Percentiles rank a stretch among this genome's conserved stretches.
These are phyloP conservation scores for Aphyosemion australe DNA, from an alignment of 2,113 vertebrate species.

Conservation along the genomic window DNA sequence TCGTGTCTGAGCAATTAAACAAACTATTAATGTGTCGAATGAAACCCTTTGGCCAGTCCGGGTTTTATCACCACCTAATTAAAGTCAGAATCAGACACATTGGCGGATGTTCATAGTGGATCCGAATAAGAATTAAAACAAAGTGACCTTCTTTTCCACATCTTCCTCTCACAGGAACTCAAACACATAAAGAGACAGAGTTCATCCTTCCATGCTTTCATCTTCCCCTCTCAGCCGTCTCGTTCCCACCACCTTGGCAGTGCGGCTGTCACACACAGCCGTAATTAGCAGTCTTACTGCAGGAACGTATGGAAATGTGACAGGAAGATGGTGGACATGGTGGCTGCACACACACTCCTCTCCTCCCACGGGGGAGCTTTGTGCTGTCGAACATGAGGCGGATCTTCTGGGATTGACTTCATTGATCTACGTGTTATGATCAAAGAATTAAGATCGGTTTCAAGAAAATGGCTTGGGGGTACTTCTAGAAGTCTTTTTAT, in stretches of 20 bases:
- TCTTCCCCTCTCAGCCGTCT: constrained; percentile 32
- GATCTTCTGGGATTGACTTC: background rate
- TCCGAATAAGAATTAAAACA: constrained; percentile 18
- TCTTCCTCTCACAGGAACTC: constrained; percentile 16
- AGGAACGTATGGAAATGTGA: constrained; percentile 73
- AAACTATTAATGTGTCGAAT: constrained; percentile 8
- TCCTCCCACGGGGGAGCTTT: constrained; percentile 23
- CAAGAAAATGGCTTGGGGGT: too few species aligned
- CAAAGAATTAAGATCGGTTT: background rate
- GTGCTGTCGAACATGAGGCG: background rate
- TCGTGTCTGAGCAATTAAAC: constrained; percentile 31
- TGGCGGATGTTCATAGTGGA: background rate
- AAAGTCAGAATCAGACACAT: constrained; percentile 16
- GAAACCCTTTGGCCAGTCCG: background rate
- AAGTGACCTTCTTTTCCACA: constrained; percentile 14
- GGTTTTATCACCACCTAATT: constrained; percentile 35
- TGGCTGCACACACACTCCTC: constrained; percentile 47
- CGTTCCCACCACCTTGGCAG: constrained; percentile 57
- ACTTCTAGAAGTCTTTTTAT: background rate
- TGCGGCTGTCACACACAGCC: constrained; percentile 62
- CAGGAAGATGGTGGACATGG: constrained; percentile 58
- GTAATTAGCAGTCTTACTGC: constrained; percentile 67
- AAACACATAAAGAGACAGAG: constrained; percentile 23
- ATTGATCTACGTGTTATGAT: background rate
- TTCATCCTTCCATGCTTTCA: background rate